Evolutionary conservation across 2,888 invertebrate genomes (phyloP).

Genomic region (Lycaena phlaeas): DNA sequence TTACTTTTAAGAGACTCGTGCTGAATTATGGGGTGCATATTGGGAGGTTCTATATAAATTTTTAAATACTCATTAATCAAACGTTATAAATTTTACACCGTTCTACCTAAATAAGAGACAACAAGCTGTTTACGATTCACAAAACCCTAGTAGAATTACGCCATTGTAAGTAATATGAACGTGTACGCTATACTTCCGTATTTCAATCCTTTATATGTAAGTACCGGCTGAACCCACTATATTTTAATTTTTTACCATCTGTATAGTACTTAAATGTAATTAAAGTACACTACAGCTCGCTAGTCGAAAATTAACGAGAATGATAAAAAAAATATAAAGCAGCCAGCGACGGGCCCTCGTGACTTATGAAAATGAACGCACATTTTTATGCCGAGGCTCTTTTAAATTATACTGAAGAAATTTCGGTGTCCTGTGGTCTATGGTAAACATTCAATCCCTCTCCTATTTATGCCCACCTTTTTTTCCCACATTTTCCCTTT

Average conservation of each 20-base stretch:
- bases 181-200: not conserved
- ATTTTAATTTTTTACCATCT: constrained; percentile 5
- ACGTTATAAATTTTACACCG: too few relatives aligned
- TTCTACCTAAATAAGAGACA: too few relatives aligned
- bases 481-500: constrained; percentile 34
- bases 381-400: constrained; percentile 41
- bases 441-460: constrained; percentile 37
- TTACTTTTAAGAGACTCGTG: too few relatives aligned
- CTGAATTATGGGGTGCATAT: too few relatives aligned
- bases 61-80: too few relatives aligned
- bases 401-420: constrained; percentile 45
- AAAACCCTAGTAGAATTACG: too few relatives aligned
- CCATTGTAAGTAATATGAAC: too few relatives aligned
- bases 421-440: constrained; percentile 47
- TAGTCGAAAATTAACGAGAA: constrained; percentile 32
- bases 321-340: constrained; percentile 34
- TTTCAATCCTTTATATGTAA: constrained; percentile 7
- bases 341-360: constrained; percentile 22
- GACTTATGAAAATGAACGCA: constrained; percentile 39
- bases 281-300: constrained; percentile 17
- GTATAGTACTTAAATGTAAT: constrained; percentile 10
- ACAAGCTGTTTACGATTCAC: too few relatives aligned
- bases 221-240: not conserved
- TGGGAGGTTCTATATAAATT: too few relatives aligned
- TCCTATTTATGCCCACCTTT: constrained; percentile 31